These are phyloP conservation scores for Bathynomus jamesi DNA, from an alignment of 1,140 invertebrate species.

Conservation along the genomic window DNA sequence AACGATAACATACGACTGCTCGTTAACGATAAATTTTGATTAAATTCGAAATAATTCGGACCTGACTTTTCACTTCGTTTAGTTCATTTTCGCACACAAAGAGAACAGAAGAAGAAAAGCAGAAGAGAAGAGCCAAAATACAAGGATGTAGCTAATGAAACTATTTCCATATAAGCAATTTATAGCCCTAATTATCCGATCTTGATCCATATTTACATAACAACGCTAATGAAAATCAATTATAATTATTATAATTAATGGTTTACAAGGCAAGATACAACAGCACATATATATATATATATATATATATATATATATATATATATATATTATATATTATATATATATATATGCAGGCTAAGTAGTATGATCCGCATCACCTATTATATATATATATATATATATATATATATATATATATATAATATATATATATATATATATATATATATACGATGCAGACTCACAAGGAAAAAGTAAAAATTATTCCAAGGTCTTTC, in stretches of 20 bases:
- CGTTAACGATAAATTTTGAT: no score
- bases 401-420: not conserved
- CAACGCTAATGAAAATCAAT: not conserved
- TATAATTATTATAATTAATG: not conserved
- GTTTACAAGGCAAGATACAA: not conserved
- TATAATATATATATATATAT: not conserved
- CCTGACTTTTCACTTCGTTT: not conserved
- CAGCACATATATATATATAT: not conserved
- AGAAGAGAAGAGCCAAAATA: not conserved
- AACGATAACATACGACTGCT: no score
- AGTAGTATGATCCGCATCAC: no score
- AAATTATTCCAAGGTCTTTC: no score
- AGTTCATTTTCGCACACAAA: not conserved
- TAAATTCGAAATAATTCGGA: not conserved
- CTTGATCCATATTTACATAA: not conserved
- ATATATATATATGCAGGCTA: conserved; percentile 1
- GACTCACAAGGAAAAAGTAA: no score
- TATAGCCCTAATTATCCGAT: not conserved
- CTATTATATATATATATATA: not conserved
- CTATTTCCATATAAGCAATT: not conserved
- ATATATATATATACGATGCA: no score
- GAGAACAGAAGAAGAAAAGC: not conserved
- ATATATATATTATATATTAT: no score
- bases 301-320: conserved; percentile 3
- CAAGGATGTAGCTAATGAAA: not conserved